A percentile compares a stretch with the other conserved stretches of the same genome.
phyloP scores from a whole-genome alignment of 2,113 vertebrate genomes.

The Carassius auratus region DNA sequence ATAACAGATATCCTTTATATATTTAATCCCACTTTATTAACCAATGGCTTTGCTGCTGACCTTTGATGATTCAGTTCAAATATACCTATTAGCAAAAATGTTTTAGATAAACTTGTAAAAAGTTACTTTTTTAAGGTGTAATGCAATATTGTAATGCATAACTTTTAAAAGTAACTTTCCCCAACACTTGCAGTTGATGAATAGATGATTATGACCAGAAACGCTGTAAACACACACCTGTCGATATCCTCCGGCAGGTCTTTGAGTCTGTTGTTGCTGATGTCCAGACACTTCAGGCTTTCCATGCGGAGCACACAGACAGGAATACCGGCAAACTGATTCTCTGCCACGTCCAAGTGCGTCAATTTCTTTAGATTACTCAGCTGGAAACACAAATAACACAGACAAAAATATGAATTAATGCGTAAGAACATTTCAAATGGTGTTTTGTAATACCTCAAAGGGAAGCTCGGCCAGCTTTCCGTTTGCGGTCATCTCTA shows the following conservation, averaged over 20 bases:
- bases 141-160: too few relatives aligned
- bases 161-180: too few relatives aligned
- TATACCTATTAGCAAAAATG: too few relatives aligned
- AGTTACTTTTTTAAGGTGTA: too few relatives aligned
- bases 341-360: constrained; percentile 89
- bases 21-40: too few relatives aligned
- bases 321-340: constrained; percentile 86
- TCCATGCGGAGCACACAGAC: constrained; percentile 93
- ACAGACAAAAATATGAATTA: not conserved
- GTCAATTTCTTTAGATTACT: constrained; percentile 87
- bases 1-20: too few relatives aligned
- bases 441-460: constrained; percentile 78
- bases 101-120: too few relatives aligned
- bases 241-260: constrained; percentile 97
- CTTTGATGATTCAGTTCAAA: too few relatives aligned
- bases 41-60: too few relatives aligned
- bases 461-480: constrained; percentile 87
- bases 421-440: not conserved
- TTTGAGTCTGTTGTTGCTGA: constrained; percentile 87
- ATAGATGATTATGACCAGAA: not conserved
- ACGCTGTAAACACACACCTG: constrained; percentile 76
- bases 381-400: constrained; percentile 76
- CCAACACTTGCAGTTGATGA: not conserved
- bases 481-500: constrained; percentile 87
- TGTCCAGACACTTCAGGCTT: constrained; percentile 86